Percentiles rank a stretch among this genome's conserved stretches.
phyloP scores from a whole-genome alignment of 1,140 invertebrate genomes.

The Eueides isabella region DNA sequence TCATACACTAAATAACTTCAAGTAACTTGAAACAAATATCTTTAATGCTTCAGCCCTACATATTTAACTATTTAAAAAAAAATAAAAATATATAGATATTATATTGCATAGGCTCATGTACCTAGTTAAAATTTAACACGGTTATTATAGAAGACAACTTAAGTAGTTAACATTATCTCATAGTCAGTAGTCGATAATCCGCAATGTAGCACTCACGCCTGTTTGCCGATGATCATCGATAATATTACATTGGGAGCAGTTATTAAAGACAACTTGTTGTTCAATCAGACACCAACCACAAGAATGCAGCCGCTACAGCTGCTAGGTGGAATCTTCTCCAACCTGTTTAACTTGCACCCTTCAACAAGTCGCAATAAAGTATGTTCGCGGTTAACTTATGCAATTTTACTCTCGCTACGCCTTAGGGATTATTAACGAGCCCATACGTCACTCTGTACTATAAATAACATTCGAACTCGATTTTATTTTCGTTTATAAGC shows the following conservation, averaged over 20 bases:
- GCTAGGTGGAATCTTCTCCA: constrained; percentile 64
- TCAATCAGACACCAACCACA: constrained; percentile 56
- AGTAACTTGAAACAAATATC: too few species aligned
- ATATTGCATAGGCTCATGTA: neutral
- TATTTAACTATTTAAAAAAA: too few species aligned
- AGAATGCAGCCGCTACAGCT: constrained; percentile 65
- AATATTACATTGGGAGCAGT: constrained; percentile 15
- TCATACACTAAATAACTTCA: too few species aligned
- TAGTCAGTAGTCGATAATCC: neutral
- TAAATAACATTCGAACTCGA: constrained; percentile 37
- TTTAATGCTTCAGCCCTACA: too few species aligned
- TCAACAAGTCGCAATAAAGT: constrained; percentile 55
- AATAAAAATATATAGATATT: too few species aligned
- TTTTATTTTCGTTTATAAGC: constrained; percentile 29
- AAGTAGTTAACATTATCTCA: neutral
- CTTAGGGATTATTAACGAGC: constrained; percentile 44
- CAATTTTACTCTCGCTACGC: constrained; percentile 55
- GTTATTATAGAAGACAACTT: neutral
- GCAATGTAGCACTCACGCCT: constrained; percentile 17
- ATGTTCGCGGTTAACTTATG: constrained; percentile 46
- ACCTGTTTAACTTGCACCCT: constrained; percentile 63
- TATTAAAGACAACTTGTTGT: constrained; percentile 19
- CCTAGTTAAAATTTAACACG: neutral
- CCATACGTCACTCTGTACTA: constrained; percentile 35
- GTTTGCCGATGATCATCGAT: constrained; percentile 13